phyloP scores from a whole-genome alignment of 2,888 invertebrate species.

The Sminthurides aquaticus region DNA sequence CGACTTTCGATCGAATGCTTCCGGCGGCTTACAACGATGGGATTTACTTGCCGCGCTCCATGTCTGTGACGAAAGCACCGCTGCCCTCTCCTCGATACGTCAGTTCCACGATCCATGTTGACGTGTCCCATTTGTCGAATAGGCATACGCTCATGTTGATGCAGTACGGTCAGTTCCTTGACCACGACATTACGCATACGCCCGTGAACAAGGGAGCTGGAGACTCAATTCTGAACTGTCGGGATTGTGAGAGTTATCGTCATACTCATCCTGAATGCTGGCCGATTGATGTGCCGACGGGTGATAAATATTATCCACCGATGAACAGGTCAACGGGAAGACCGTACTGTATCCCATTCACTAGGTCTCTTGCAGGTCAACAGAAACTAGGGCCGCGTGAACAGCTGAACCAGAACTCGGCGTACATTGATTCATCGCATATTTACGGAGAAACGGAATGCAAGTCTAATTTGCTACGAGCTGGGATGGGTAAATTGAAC shows the following conservation, averaged over 20 bases:
- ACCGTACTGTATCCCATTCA: slow-evolving; percentile 84
- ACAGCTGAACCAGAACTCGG: slow-evolving; percentile 89
- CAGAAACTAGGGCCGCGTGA: slow-evolving; percentile 79
- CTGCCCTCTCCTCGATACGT: slow-evolving; percentile 79
- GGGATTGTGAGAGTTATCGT: slow-evolving; percentile 75
- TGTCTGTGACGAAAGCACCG: slow-evolving; percentile 65
- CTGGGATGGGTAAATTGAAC: slow-evolving; percentile 73
- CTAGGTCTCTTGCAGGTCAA: slow-evolving; percentile 87
- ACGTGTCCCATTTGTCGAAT: slow-evolving; percentile 79
- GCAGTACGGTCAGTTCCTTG: slow-evolving; percentile 70
- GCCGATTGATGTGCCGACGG: slow-evolving; percentile 80
- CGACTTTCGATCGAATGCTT: slow-evolving; percentile 73
- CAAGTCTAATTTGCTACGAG: slow-evolving; percentile 65
- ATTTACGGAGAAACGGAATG: slow-evolving; percentile 86
- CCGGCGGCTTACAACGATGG: slow-evolving; percentile 85
- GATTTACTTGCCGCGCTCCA: slow-evolving; percentile 68
- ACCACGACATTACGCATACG: slow-evolving; percentile 89
- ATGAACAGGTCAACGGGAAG: slow-evolving; percentile 75
- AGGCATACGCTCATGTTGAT: slow-evolving; percentile 85
- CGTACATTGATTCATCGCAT: slow-evolving; percentile 77
- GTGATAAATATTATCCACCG: slow-evolving; percentile 77
- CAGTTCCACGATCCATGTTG: slow-evolving; percentile 82
- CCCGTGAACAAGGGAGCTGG: slow-evolving; percentile 49
- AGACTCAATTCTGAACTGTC: slow-evolving; percentile 67
- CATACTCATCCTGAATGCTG: slow-evolving; percentile 89